Percentiles rank a stretch among this genome's conserved stretches.
Evolutionary conservation across 2,888 invertebrate genomes (phyloP).

Genomic region (Lamellibrachia columna): DNA sequence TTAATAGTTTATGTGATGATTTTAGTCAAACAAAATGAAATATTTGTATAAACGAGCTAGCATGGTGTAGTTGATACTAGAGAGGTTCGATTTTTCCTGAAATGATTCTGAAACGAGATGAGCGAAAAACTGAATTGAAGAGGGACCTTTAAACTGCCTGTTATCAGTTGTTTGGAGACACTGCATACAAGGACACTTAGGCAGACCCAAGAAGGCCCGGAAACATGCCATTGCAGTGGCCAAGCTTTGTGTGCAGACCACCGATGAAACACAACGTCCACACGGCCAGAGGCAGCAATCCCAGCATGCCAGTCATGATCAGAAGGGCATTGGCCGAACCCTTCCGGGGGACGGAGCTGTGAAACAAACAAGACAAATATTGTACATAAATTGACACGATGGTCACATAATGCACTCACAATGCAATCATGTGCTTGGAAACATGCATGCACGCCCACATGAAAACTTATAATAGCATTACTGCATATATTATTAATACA

Average conservation of each 20-base stretch:
- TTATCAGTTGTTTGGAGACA: too few species aligned
- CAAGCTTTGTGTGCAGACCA: slow-evolving; percentile 52
- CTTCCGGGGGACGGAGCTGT: slow-evolving; percentile 40
- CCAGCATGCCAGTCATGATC: slow-evolving; percentile 50
- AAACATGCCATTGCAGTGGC: slow-evolving; percentile 57
- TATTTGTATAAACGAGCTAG: too few species aligned
- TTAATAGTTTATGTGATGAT: too few species aligned
- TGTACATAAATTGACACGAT: slow-evolving; percentile 6
- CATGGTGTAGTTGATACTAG: too few species aligned
- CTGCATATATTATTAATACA: neutral
- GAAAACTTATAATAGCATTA: neutral
- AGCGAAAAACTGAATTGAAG: too few species aligned
- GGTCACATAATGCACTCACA: neutral
- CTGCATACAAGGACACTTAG: neutral
- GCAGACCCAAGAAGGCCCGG: slow-evolving; percentile 22
- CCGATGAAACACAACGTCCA: slow-evolving; percentile 57
- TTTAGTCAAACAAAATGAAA: too few species aligned
- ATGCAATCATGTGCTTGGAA: neutral
- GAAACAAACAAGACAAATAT: slow-evolving; percentile 21
- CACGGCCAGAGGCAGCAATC: slow-evolving; percentile 50
- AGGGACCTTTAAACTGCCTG: too few species aligned
- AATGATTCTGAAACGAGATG: too few species aligned
- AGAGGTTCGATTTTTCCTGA: too few species aligned
- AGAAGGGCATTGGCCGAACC: slow-evolving; percentile 50
- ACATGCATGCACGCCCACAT: neutral